phyloP scores from a whole-genome alignment of 2,113 vertebrate genomes.

The Megalops atlanticus region DNA sequence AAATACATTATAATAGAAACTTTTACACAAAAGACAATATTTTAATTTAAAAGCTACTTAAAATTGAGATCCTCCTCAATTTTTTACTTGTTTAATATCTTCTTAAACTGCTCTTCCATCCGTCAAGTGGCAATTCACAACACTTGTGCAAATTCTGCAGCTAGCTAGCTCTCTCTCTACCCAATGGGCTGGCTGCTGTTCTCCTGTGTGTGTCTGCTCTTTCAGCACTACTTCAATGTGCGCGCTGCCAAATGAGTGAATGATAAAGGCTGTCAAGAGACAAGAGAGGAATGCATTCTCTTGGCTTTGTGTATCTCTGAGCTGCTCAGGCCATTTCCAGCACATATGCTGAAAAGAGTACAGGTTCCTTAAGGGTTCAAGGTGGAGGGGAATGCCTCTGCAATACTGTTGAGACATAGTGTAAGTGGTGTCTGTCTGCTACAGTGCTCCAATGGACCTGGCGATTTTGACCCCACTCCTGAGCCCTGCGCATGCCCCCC shows the following conservation, averaged over 20 bases:
- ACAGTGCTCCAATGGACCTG: constrained; percentile 84
- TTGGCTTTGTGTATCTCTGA: constrained; percentile 2
- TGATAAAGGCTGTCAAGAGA: constrained; percentile 15
- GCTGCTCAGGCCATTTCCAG: background rate
- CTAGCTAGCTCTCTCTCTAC: background rate
- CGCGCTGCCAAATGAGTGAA: background rate
- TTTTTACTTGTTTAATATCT: background rate
- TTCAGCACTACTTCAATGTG: constrained; percentile 21
- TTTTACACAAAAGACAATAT: too few species aligned
- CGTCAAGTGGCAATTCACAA: background rate
- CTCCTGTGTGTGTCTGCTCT: constrained; percentile 1
- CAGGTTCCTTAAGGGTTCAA: background rate
- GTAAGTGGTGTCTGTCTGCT: constrained; percentile 41
- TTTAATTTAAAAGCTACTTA: too few species aligned
- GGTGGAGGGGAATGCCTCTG: background rate
- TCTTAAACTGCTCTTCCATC: background rate
- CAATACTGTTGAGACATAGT: background rate
- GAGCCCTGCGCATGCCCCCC: constrained; percentile 86
- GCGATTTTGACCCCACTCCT: constrained; percentile 76
- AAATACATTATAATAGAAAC: too few species aligned
- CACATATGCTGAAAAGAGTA: background rate
- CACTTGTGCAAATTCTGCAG: background rate
- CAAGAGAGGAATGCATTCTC: constrained; percentile 18
- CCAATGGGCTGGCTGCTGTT: constrained; percentile 4
- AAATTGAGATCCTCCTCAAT: too few species aligned